These are phyloP conservation scores for Sylvilagus floridanus DNA, from an alignment of 2,797 vertebrate species.

Conservation along the genomic window DNA sequence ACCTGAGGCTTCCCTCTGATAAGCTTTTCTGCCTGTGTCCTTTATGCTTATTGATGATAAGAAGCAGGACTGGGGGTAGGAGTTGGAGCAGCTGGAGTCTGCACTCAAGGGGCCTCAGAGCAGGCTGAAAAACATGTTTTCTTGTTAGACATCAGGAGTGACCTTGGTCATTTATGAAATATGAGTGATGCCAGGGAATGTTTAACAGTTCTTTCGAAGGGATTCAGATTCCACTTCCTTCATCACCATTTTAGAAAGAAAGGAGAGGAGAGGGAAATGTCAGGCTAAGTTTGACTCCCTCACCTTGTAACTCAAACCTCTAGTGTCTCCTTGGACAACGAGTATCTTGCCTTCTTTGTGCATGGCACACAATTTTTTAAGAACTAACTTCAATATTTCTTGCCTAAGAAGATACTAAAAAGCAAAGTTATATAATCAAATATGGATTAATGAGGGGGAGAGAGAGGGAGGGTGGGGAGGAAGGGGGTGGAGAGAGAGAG, in stretches of 20 bases:
- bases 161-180: slow-evolving; percentile 18
- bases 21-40: slow-evolving; percentile 14
- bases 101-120: not conserved
- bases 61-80: not conserved
- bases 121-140: slow-evolving; percentile 7
- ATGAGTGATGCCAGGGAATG: not conserved
- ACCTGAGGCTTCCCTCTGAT: slow-evolving; percentile 1
- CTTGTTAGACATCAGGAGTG: slow-evolving; percentile 11
- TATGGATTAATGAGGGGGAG: not conserved
- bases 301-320: not conserved
- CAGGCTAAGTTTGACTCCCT: not conserved
- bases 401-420: slow-evolving; percentile 48
- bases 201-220: slow-evolving; percentile 56
- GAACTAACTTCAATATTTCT: slow-evolving; percentile 4
- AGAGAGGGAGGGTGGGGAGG: not conserved
- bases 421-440: slow-evolving; percentile 39
- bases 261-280: not conserved
- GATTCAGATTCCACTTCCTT: slow-evolving; percentile 31
- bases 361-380: not conserved
- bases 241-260: slow-evolving; percentile 40
- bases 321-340: not conserved
- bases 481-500: not conserved
- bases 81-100: not conserved
- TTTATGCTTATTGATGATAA: slow-evolving; percentile 32
- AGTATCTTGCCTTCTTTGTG: not conserved